Evolutionary conservation across 2,888 invertebrate genomes (phyloP).

Genomic region (Oscheius sp.): DNA sequence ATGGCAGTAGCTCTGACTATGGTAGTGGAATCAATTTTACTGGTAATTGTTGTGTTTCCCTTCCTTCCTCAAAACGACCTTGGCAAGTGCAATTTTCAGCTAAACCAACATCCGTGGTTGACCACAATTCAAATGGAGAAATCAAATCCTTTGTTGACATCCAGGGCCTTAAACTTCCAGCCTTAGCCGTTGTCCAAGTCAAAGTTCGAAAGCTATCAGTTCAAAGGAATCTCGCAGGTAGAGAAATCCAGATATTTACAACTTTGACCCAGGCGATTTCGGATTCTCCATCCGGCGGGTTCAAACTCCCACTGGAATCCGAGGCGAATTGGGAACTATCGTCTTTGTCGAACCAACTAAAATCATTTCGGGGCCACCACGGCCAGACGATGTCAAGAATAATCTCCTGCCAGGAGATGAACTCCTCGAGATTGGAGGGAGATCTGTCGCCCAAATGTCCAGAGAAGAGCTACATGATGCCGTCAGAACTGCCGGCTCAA

Average conservation of each 20-base stretch:
- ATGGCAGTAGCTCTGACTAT: not conserved
- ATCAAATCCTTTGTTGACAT: conserved; percentile 44
- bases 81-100: conserved; percentile 12
- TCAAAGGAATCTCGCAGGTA: conserved; percentile 47
- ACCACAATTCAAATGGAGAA: not conserved
- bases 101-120: not conserved
- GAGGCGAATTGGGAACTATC: conserved; percentile 38
- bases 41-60: not conserved
- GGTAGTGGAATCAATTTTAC: not conserved
- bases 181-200: conserved; percentile 55
- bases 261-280: conserved; percentile 49
- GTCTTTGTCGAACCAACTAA: conserved; percentile 61
- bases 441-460: conserved; percentile 84
- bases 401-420: conserved; percentile 93
- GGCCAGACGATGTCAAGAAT: conserved; percentile 73
- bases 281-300: conserved; percentile 59
- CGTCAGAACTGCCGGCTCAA: conserved; percentile 72
- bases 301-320: conserved; percentile 39
- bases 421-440: conserved; percentile 87
- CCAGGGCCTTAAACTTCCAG: conserved; percentile 55
- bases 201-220: conserved; percentile 44
- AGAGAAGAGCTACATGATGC: conserved; percentile 83
- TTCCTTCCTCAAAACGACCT: not conserved
- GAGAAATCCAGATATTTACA: not conserved
- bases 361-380: conserved; percentile 52